phyloP scores from a whole-genome alignment of 2,888 invertebrate species.

The Uropetala carovei region DNA sequence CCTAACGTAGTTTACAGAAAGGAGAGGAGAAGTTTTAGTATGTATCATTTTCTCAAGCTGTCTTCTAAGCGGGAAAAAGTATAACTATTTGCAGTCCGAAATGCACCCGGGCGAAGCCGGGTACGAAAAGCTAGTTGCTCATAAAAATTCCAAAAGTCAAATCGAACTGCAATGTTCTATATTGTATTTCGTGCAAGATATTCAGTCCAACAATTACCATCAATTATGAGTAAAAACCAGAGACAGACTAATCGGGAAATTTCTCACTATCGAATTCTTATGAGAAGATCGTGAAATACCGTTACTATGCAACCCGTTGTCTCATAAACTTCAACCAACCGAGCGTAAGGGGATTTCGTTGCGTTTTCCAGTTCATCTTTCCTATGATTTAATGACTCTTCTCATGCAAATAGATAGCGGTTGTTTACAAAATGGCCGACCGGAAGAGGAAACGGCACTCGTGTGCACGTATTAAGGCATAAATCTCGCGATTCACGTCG shows the following conservation, averaged over 20 bases:
- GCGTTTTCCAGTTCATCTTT: slow-evolving; percentile 28
- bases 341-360: not conserved
- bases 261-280: not conserved
- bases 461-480: slow-evolving; percentile 24
- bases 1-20: too few relatives aligned
- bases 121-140: too few relatives aligned
- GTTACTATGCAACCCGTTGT: not conserved
- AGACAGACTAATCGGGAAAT: not conserved
- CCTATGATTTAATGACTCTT: slow-evolving; percentile 27
- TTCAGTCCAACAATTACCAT: not conserved
- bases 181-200: not conserved
- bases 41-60: too few relatives aligned
- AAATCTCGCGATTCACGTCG: slow-evolving; percentile 28
- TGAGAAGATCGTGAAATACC: not conserved
- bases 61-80: too few relatives aligned
- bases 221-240: not conserved
- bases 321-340: not conserved
- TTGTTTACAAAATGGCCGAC: slow-evolving; percentile 32
- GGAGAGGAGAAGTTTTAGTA: too few relatives aligned
- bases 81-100: too few relatives aligned
- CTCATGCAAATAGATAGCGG: slow-evolving; percentile 35
- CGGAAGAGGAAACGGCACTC: slow-evolving; percentile 28
- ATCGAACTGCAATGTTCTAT: too few relatives aligned
- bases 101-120: too few relatives aligned
- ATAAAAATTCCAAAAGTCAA: too few relatives aligned